Evolutionary conservation across 37 sponge, comb jelly and placozoan species (phyloP), one percentile per base, ranked within the genome.

Genomic region (Haliclona indistincta): DNA sequence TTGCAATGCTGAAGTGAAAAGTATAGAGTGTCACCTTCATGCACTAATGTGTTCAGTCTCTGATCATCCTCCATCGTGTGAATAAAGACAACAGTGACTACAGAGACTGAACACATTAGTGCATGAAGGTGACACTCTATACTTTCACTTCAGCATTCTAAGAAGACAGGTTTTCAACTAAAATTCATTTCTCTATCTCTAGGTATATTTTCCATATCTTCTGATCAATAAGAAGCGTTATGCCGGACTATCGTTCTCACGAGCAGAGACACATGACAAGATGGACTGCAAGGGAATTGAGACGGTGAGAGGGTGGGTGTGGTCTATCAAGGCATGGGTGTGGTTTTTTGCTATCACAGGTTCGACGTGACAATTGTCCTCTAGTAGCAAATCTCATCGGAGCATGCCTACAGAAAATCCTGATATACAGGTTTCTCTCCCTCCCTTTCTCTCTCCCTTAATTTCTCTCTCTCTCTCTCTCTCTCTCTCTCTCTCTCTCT

Each of bases 281-380:
- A 92, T 98, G 96, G 95, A 97, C 81, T 97, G 99, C 81, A 97
- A 97, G 56, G 99, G 99, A 63, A 89, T 98, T 22, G 99, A 98
- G 61, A 98, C 96, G 22, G 97, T 93, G 28, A 73, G 80, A 51
- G 5, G 29, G 39, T 10, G 26, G 62, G n/a, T n/a, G n/a, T n/a
- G n/a, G n/a, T n/a, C n/a, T n/a, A n/a, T n/a, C n/a, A n/a, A n/a
- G n/a, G n/a, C n/a, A n/a, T n/a, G n/a, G n/a, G n/a, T n/a, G n/a
- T n/a, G n/a, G n/a, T n/a, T n/a, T n/a, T n/a, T n/a, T n/a, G n/a
- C 42, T 37, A 43, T 15, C 26, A 30, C 22, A 40, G 83, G 93
- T 96, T n/a, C 77, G 98, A 19, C 69, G 98, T 37, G 98, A 97
- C 81, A 97, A 97, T 79, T 97, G 98, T 65, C 81, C 83, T 10